Evolutionary conservation across 23 tunicate species (phyloP), one percentile per base, ranked within the genome.

Genomic region (Aplidium turbinatum): DNA sequence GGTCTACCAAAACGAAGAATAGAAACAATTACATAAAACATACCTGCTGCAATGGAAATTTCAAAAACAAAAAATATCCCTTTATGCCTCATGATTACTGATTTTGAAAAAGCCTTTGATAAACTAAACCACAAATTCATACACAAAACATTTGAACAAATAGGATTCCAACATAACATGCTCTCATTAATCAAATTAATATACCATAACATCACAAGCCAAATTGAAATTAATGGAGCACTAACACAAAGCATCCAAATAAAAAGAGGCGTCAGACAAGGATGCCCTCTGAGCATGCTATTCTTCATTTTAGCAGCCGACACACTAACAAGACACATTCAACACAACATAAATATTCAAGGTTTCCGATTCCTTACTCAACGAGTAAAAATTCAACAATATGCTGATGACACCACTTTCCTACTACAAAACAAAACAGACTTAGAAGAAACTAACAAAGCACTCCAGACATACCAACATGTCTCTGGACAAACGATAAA

Each of bases 231-330:
- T 28, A 73, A 73, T 32, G 78, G 63, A 18, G 18, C 2, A 5
- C 46, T 32, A 16, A 30, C 78, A 19, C 16, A 31, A 11, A 2
- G 23, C 6, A 51, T 51, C 4, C 20, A 53, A 7, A 51, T 50
- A 16, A 73, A 73, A 28, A 23, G 83, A 28, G 83, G 83, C 3
- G 46, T 78, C 5, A 39, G 83, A 20, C 83, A 78, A 30, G 83
- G 83, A 30, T 78, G 83, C 30, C 83, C 83, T n/a, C 4, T 78
- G 28, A 78, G 83, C 68, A 78, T 78, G 83, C 31, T 64, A 30
- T 51, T 78, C 2, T 78, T 63, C 47, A 42, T 51, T 19, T 1
- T 46, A 4, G 57, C 22, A 1, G 42, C 74, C 4, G 74, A 78
- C 16, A 42, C 63, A 1, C 18, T 78, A 39, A 50, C 73, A 11